These are phyloP conservation scores for Hephaestus fuliginosus DNA, from an alignment of 2,797 vertebrate species.

Conservation along the genomic window DNA sequence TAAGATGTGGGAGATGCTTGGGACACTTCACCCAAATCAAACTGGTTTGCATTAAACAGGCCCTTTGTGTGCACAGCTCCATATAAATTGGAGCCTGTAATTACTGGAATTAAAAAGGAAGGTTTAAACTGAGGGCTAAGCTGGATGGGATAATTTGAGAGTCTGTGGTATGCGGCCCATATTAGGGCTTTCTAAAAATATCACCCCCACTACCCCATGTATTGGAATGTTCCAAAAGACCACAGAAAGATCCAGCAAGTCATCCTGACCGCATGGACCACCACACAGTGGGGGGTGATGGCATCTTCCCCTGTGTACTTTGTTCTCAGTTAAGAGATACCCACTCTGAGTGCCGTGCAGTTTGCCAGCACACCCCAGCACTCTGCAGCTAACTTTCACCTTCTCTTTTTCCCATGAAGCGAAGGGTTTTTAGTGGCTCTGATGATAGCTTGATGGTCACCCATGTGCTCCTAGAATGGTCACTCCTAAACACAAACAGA, in stretches of 20 bases:
- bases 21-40: slow-evolving; percentile 90
- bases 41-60: slow-evolving; percentile 92
- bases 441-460: slow-evolving; percentile 65
- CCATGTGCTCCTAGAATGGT: slow-evolving; percentile 47
- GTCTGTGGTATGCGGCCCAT: slow-evolving; percentile 92
- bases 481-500: slow-evolving; percentile 67
- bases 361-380: slow-evolving; percentile 53
- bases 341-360: slow-evolving; percentile 48
- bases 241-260: slow-evolving; percentile 85
- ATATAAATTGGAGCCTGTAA: slow-evolving; percentile 92
- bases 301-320: slow-evolving; percentile 65
- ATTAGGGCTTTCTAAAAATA: slow-evolving; percentile 93
- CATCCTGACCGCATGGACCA: slow-evolving; percentile 82
- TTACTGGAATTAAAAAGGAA: slow-evolving; percentile 93
- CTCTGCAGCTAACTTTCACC: slow-evolving; percentile 70
- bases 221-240: slow-evolving; percentile 90
- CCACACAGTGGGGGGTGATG: slow-evolving; percentile 75
- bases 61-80: slow-evolving; percentile 89
- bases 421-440: slow-evolving; percentile 55
- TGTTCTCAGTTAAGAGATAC: slow-evolving; percentile 61
- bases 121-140: slow-evolving; percentile 91
- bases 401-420: slow-evolving; percentile 53
- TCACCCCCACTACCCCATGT: slow-evolving; percentile 86
- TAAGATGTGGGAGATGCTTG: slow-evolving; percentile 89
- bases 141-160: slow-evolving; percentile 93